A percentile compares a stretch with the other conserved stretches of the same genome.
phyloP scores from a whole-genome alignment of 2,888 invertebrate species.

The Dryobotodes eremita region DNA sequence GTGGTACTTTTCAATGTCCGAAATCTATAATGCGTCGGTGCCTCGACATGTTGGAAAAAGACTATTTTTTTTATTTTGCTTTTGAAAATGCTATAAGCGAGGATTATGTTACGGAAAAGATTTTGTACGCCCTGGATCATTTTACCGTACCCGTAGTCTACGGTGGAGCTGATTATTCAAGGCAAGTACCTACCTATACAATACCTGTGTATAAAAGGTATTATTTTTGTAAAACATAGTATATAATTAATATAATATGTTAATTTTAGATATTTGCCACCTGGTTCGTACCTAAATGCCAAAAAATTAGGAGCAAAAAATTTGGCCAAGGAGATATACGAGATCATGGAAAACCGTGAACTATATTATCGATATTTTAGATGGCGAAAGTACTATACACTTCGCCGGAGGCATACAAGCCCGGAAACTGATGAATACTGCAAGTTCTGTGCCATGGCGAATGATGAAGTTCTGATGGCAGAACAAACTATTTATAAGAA shows the following conservation, averaged over 20 bases:
- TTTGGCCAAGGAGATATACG: constrained; percentile 75
- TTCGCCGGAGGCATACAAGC: constrained; percentile 71
- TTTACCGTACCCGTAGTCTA: constrained; percentile 92
- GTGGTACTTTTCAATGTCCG: constrained; percentile 78
- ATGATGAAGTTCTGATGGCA: constrained; percentile 70
- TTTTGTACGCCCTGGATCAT: constrained; percentile 87
- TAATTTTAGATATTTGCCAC: constrained; percentile 80
- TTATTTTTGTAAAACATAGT: background rate
- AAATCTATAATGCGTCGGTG: constrained; percentile 74
- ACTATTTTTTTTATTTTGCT: constrained; percentile 83
- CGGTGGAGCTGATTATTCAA: constrained; percentile 92
- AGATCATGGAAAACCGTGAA: constrained; percentile 71
- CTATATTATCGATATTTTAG: constrained; percentile 77
- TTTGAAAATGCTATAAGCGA: constrained; percentile 83
- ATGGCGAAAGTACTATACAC: constrained; percentile 80
- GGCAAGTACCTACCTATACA: constrained; percentile 68
- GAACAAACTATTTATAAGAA: constrained; percentile 66
- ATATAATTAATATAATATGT: background rate
- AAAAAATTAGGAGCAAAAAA: constrained; percentile 70
- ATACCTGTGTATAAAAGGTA: background rate
- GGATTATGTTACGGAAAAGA: constrained; percentile 86
- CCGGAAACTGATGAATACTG: constrained; percentile 80
- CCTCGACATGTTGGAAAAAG: constrained; percentile 72
- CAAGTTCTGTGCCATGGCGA: constrained; percentile 77
- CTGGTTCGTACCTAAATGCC: constrained; percentile 80